Evolutionary conservation across 2,113 vertebrate species (phyloP).

Genomic region (Heterochromis multidens): DNA sequence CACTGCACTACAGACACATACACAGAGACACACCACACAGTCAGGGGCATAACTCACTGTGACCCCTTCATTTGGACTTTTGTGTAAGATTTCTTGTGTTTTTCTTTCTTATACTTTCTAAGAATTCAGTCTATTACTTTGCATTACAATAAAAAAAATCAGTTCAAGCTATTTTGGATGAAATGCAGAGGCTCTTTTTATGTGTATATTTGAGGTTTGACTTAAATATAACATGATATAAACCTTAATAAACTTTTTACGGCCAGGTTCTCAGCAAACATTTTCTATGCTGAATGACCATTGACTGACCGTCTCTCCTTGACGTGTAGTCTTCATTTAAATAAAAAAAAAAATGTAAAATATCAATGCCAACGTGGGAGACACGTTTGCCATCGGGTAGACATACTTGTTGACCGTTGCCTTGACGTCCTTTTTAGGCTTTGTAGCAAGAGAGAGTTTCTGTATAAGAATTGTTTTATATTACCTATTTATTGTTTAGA

Average conservation of each 20-base stretch:
- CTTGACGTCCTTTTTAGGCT: background rate
- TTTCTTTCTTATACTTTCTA: background rate
- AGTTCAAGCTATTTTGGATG: background rate
- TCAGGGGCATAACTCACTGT: background rate
- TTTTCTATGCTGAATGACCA: background rate
- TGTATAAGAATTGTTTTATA: background rate
- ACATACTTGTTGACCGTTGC: background rate
- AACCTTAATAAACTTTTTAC: background rate
- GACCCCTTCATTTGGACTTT: background rate
- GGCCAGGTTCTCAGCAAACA: background rate
- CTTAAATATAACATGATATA: background rate
- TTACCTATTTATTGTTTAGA: background rate
- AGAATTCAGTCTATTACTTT: background rate
- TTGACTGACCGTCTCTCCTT: background rate
- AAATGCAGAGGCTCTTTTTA: background rate
- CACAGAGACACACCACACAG: background rate
- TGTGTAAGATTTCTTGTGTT: background rate
- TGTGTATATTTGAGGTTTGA: background rate
- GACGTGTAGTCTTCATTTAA: background rate
- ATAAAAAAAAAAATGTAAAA: background rate
- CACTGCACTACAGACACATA: background rate
- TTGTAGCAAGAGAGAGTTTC: background rate
- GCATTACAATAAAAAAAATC: background rate
- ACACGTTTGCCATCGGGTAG: too few relatives aligned
- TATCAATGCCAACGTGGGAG: background rate